A percentile compares a stretch with the other conserved stretches of the same genome.
phyloP scores from a whole-genome alignment of 2,888 invertebrate genomes.

The Achlya flavicornis region DNA sequence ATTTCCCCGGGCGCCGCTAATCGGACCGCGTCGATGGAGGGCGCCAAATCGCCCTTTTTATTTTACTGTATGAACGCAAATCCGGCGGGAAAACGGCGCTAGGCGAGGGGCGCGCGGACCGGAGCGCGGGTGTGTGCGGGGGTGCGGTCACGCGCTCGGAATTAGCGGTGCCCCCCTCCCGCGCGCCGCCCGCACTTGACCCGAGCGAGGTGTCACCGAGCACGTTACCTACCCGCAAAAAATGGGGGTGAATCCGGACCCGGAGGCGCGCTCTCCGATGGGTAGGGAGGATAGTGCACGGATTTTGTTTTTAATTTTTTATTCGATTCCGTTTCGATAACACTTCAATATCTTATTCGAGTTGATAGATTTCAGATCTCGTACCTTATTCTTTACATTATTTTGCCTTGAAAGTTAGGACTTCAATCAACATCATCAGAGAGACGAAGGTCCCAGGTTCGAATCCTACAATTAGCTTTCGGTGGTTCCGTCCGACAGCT shows the following conservation, averaged over 20 bases:
- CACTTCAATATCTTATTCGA: constrained; percentile 23
- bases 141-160: constrained; percentile 75
- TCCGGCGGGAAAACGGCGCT: constrained; percentile 77
- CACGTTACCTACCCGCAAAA: constrained; percentile 78
- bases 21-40: constrained; percentile 79
- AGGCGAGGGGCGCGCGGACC: constrained; percentile 37
- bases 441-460: too few relatives aligned
- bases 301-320: constrained; percentile 76
- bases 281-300: constrained; percentile 45
- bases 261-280: constrained; percentile 33
- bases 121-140: constrained; percentile 32
- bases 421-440: background rate
- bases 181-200: constrained; percentile 60
- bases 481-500: too few relatives aligned
- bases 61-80: constrained; percentile 81
- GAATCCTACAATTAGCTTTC: too few relatives aligned
- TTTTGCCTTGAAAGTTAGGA: too few relatives aligned
- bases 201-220: constrained; percentile 76
- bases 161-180: constrained; percentile 63
- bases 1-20: constrained; percentile 83
- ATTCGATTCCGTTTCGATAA: constrained; percentile 59
- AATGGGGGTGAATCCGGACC: constrained; percentile 54
- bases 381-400: constrained; percentile 7
- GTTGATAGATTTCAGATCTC: constrained; percentile 23
- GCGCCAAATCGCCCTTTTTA: constrained; percentile 82